Percentiles rank a stretch among this genome's conserved stretches.
phyloP scores from a whole-genome alignment of 2,113 vertebrate genomes.

The Taurulus bubalis region DNA sequence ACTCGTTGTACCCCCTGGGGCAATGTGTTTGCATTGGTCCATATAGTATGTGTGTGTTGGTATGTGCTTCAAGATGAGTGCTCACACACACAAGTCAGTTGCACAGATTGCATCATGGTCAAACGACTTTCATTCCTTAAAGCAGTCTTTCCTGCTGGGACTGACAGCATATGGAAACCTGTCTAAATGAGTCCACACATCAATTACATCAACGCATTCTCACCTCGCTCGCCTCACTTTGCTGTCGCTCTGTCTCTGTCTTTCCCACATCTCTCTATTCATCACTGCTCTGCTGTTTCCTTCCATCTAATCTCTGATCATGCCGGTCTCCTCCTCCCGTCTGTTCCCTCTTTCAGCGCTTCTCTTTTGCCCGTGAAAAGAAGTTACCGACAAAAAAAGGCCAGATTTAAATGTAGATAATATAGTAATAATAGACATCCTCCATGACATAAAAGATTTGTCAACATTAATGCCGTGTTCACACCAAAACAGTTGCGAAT shows the following conservation, averaged over 20 bases:
- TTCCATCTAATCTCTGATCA: slow-evolving; percentile 15
- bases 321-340: neutral
- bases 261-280: slow-evolving; percentile 49
- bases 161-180: slow-evolving; percentile 82
- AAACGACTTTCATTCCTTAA: slow-evolving; percentile 77
- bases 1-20: slow-evolving; percentile 43
- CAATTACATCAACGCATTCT: slow-evolving; percentile 77
- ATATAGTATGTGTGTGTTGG: slow-evolving; percentile 61
- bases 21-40: slow-evolving; percentile 73
- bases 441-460: neutral
- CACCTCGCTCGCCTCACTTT: slow-evolving; percentile 59
- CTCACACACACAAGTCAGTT: slow-evolving; percentile 26
- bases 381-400: neutral
- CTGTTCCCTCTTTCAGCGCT: neutral
- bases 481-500: too few species aligned
- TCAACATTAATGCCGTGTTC: too few species aligned
- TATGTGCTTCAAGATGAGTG: slow-evolving; percentile 76
- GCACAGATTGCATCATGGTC: slow-evolving; percentile 71
- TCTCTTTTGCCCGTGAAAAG: neutral
- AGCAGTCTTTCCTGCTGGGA: slow-evolving; percentile 84
- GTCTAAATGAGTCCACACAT: slow-evolving; percentile 83
- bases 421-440: neutral
- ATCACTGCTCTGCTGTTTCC: slow-evolving; percentile 31
- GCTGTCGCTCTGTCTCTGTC: slow-evolving; percentile 11
- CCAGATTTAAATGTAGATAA: neutral